Evolutionary conservation across 2,888 invertebrate species (phyloP).

Genomic region (Rhagium mordax): DNA sequence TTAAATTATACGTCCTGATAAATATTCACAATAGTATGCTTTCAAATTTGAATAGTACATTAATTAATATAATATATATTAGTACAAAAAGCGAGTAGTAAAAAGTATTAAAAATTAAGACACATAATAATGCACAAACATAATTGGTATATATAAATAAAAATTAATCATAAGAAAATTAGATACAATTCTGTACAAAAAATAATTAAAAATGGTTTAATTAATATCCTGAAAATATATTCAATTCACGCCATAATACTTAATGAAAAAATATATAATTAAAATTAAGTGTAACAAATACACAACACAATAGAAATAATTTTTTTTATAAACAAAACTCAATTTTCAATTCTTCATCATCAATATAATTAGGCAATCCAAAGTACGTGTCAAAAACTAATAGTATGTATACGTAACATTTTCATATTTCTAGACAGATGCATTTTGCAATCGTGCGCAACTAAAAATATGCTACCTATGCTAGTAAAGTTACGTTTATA

Average conservation of each 20-base stretch:
- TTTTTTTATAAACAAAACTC: too few species aligned
- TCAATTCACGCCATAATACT: background rate
- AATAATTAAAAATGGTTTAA: background rate
- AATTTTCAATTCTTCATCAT: background rate
- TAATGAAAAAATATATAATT: too few species aligned
- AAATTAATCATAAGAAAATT: background rate
- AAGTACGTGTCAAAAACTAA: constrained; percentile 6
- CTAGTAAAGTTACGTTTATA: background rate
- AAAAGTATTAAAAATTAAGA: background rate
- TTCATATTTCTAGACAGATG: background rate
- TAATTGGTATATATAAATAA: background rate
- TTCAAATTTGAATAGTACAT: background rate
- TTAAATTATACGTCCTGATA: too few species aligned
- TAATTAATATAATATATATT: background rate
- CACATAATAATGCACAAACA: too few species aligned
- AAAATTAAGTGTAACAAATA: too few species aligned
- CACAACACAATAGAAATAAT: too few species aligned
- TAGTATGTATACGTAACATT: constrained; percentile 2
- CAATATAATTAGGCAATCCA: constrained; percentile 25
- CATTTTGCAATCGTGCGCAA: constrained; percentile 1
- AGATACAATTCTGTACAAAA: background rate
- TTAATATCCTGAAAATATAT: background rate
- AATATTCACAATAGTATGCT: too few species aligned
- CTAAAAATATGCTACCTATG: background rate
- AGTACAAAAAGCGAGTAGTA: background rate